Base-by-base conservation (phyloP, 2,888 invertebrate species). In the Clepsis dumicolana region DNA sequence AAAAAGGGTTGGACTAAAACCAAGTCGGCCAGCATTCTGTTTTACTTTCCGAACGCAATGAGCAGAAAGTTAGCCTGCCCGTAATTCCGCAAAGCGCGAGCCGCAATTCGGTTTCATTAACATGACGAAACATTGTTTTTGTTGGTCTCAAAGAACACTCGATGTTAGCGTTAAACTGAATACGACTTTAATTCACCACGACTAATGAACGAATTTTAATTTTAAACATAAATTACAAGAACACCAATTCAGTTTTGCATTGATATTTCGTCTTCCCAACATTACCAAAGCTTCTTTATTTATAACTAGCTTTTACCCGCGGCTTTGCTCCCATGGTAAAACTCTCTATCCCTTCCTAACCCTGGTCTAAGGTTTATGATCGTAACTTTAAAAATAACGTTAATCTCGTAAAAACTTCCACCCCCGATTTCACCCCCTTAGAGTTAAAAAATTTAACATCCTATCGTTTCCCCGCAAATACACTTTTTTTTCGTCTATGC, bases 1-100 rank as follows among this genome's bases (percentile, higher is more conserved):
- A 86, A 87, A 89, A 89, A 84, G 85, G 87, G 85, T 87, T 86
- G 81, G 84, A 81, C 81, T 74, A 78, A 82, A 85, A 84, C 84
- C 85, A 83, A 87, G 80, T 82, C 77, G 80, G 79, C 73, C 80
- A 80, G 81, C 80, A 78, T 82, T 83, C 80, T 77, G 80, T 83
- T 86, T 82, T 81, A 84, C 80, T 84, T 81, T 81, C 73, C 72
- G 72, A 80, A 75, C 78, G 76, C 77, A 74, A 72, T 74, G 70
- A 72, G 70, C 68, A 72, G 74, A 77, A 68, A 68, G 68, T 68
- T 68, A 38, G 62, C 27, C 25, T 8, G 52, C 27, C 24, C 52
- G 57, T 59, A 64, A 64, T 64, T 68, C 16, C 29, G 66, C 32
- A 18, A 62, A 66, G 54, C 48, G 57, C 27, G 38, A 62, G 32